Base-by-base conservation (phyloP, 2,888 invertebrate species). In the Tetropium fuscum region DNA sequence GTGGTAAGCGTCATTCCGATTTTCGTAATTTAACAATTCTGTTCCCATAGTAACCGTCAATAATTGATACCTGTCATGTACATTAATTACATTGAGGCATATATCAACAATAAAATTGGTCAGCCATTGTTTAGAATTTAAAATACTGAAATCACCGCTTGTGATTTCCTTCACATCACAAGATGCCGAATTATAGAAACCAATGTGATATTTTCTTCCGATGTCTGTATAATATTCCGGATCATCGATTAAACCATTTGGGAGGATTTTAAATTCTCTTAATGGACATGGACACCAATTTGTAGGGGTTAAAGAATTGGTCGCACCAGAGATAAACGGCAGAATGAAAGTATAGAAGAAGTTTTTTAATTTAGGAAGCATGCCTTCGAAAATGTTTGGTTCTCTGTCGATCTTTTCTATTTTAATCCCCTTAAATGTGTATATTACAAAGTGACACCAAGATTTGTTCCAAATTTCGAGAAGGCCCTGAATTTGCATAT, bases 401-500 rank as follows among this genome's bases (percentile, higher is more conserved):
- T 43, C 44, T 15, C 47, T 40, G 3, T 19, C 5, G 34, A 53
- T 34, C 1, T 43, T 30, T 4, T 34, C 22, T n/a, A 53, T 36
- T 32, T 53, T 45, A 1, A 58, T 41, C 11, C 58, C 53, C 8
- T 48, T 22, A n/a, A 48, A 53, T n/a, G 41, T 41, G 7, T 27
- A 53, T 1, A 41, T 30, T 7, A 53, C 30, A n/a, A 53, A 47
- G 38, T 58, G 47, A 22, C 47, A 58, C 53, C 45, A 53, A 1
- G 45, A 15, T 25, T 43, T 27, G 5, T 30, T 11, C 16, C 16
- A n/a, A 45, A 58, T 48, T 47, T 58, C 41, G 1, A 58, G 18
- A 20, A 58, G 20, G 15, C 53, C 58, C 10, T 53, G 58, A 16
- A 53, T 43, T 18, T 53, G 48, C 43, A 43, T 48, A 25, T 48